Base-by-base conservation (phyloP, 2,888 invertebrate species). In the Thysanoteuthis rhombus region DNA sequence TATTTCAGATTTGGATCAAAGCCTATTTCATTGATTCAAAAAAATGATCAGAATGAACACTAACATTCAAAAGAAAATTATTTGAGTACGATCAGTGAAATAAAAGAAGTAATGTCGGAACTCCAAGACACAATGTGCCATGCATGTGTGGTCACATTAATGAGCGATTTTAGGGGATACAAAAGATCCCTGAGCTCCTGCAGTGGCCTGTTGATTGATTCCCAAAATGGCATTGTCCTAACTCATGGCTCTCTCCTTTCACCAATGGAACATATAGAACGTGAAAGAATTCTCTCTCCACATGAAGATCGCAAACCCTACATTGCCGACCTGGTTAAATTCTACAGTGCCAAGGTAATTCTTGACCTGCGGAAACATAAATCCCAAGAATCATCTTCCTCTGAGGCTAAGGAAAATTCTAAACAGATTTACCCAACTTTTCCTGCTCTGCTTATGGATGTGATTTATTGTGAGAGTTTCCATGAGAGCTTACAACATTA, bases 161-260 rank as follows among this genome's bases (percentile, higher is more conserved):
- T 75, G 12, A 75, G 36, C 4, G 36, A 75, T 75, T 1, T 19
- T 4, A 75, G 25, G n/a, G 75, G 75, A 36, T 75, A 75, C n/a
- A n/a, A 95, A 47, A 95, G 95, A 25, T 36, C n/a, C 16, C 36
- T 75, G 16, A 75, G n/a, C 75, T 12, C 75, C 4, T 93, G 95
- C 19, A 96, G 96, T 94, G 96, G 96, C 2, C 94, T 96, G 90
- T 58, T 96, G 16, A 93, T 96, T 38, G 95, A 95, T 93, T 93
- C 95, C 19, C 89, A 93, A 39, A 93, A 94, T 52, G 96, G 96
- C 22, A 90, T 95, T 6, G 94, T 96, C 39, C 93, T 96, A 16
- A 95, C 96, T 28, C 96, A 96, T 94, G 96, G 95, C 16, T 95
- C 95, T n/a, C 90, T 96, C 8, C 93, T 96, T 22, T n/a, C 75